Evolutionary conservation across 2,888 invertebrate genomes (phyloP).

Genomic region (Thyatira batis): DNA sequence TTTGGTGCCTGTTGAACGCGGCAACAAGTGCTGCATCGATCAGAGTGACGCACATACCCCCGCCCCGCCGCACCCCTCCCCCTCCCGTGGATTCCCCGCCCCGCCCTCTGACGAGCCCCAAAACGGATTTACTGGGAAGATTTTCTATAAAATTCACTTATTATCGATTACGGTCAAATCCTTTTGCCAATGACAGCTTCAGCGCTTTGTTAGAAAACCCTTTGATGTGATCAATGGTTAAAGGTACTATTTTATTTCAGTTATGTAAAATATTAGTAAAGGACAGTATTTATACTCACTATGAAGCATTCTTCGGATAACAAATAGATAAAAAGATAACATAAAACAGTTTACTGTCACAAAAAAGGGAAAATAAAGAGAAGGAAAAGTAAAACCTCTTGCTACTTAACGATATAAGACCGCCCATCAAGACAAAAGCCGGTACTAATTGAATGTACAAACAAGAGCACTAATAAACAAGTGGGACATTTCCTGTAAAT

Average conservation of each 20-base stretch:
- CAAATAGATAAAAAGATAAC: background rate
- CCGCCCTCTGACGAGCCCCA: conserved; percentile 38
- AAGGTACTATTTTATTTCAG: background rate
- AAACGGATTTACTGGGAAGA: conserved; percentile 52
- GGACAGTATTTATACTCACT: too few species aligned
- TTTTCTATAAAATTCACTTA: conserved; percentile 44
- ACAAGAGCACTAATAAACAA: background rate
- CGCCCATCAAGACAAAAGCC: background rate
- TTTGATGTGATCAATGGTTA: background rate
- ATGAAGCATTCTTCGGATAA: background rate
- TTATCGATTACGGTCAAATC: conserved; percentile 19
- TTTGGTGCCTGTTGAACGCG: conserved; percentile 71
- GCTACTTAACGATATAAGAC: background rate
- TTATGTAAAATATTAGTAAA: background rate
- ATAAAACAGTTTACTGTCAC: background rate
- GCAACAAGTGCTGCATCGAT: conserved; percentile 81
- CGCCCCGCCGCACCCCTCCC: conserved; percentile 26
- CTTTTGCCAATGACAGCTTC: conserved; percentile 16
- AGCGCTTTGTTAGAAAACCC: conserved; percentile 8
- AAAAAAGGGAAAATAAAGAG: background rate
- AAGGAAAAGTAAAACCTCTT: background rate
- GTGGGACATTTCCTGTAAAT: background rate
- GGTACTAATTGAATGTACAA: background rate
- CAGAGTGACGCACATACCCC: conserved; percentile 63
- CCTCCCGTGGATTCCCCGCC: conserved; percentile 19